Conservation (phyloP, 1,140 invertebrate species). For the Pomacea maculata region DNA sequence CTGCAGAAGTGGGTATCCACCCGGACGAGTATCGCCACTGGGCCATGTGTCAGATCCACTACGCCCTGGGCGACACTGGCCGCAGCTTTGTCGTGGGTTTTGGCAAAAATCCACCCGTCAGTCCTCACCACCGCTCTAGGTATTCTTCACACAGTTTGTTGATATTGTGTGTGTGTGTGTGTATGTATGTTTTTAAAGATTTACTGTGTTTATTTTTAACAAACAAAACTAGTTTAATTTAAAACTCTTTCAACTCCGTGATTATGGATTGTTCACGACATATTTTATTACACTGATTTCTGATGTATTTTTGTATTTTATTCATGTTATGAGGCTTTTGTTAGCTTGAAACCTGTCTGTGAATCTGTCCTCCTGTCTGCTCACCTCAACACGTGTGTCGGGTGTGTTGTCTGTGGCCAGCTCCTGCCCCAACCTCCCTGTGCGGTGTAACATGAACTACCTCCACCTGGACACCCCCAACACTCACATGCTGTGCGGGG, state of each 20-base stretch:
- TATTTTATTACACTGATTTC: too few relatives aligned
- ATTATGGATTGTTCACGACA: too few relatives aligned
- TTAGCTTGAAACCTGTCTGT: too few relatives aligned
- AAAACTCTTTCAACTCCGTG: too few relatives aligned
- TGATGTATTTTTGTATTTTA: too few relatives aligned
- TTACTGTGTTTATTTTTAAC: too few relatives aligned
- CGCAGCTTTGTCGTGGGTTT: conserved; percentile 75
- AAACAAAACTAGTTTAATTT: too few relatives aligned
- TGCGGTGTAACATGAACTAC: conserved; percentile 43
- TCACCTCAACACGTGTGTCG: too few relatives aligned
- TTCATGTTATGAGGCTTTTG: too few relatives aligned
- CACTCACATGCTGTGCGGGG: conserved; percentile 44
- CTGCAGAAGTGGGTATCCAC: conserved; percentile 50
- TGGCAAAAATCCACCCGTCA: conserved; percentile 70
- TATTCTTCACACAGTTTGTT: conserved; percentile 8
- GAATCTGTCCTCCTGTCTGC: too few relatives aligned
- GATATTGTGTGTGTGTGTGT: too few relatives aligned
- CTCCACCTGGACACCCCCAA: conserved; percentile 40
- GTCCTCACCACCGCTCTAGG: conserved; percentile 57
- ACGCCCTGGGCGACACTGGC: conserved; percentile 72
- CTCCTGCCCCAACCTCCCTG: conserved; percentile 49
- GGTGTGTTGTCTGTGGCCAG: conserved; percentile 23
- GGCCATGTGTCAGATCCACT: conserved; percentile 73
- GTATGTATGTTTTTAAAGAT: too few relatives aligned
- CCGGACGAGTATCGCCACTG: conserved; percentile 65